These are phyloP conservation scores for Drosophila erecta DNA, from an alignment of 1,140 invertebrate species.

Conservation along the genomic window DNA sequence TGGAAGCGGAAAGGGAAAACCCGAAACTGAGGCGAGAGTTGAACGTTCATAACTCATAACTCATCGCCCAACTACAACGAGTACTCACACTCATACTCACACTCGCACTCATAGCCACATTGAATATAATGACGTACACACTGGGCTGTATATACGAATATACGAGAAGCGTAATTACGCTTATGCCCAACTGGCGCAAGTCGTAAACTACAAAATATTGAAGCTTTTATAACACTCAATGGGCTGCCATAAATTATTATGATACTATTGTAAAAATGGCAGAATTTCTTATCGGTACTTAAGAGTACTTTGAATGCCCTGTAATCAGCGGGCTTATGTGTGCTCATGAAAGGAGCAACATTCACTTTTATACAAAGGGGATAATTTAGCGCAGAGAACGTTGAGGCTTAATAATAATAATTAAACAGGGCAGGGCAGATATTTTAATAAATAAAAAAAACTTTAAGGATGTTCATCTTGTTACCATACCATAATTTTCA, in stretches of 20 bases:
- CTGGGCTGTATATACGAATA: conserved; percentile 7
- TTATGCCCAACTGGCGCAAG: conserved; percentile 77
- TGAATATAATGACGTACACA: conserved; percentile 70
- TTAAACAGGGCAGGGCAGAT: background rate
- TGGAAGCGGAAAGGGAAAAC: conserved; percentile 34
- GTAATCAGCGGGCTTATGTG: conserved; percentile 13
- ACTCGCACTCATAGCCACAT: conserved; percentile 15
- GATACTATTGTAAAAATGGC: conserved; percentile 83
- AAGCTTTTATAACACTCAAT: conserved; percentile 84
- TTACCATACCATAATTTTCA: no score
- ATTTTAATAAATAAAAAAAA: background rate
- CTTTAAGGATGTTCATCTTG: no score
- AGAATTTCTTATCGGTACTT: conserved; percentile 82
- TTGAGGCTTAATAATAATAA: background rate
- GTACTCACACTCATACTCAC: background rate
- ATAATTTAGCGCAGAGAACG: background rate
- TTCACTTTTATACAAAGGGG: background rate
- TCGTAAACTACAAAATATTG: conserved; percentile 84
- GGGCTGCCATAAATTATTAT: conserved; percentile 82
- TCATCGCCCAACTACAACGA: conserved; percentile 70
- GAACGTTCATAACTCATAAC: conserved; percentile 76
- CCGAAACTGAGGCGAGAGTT: conserved; percentile 61
- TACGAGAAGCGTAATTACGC: conserved; percentile 69
- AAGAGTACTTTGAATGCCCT: conserved; percentile 59
- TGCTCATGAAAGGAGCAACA: background rate